phyloP scores from a whole-genome alignment of 2,113 vertebrate genomes.

The Oncorhynchus kisutch region DNA sequence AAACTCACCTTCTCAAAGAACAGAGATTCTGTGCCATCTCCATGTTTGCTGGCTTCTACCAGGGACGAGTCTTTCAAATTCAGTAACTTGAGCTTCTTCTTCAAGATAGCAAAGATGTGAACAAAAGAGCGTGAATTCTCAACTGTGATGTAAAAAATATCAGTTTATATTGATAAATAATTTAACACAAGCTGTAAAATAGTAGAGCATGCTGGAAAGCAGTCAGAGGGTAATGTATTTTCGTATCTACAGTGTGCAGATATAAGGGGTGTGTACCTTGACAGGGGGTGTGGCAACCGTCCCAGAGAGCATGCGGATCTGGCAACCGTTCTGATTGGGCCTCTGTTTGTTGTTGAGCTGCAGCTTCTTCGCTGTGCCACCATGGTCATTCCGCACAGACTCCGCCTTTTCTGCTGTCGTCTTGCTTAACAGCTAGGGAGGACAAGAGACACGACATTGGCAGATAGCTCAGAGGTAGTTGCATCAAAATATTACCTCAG shows the following conservation, averaged over 20 bases:
- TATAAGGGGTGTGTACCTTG: constrained; percentile 74
- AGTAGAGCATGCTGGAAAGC: neutral
- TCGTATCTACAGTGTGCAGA: too few species aligned
- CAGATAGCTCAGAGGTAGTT: too few species aligned
- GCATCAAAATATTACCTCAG: too few species aligned
- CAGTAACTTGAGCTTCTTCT: constrained; percentile 96
- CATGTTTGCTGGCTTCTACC: constrained; percentile 88
- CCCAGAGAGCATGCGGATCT: constrained; percentile 86
- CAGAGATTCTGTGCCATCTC: constrained; percentile 92
- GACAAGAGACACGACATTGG: neutral
- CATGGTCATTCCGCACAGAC: constrained; percentile 94
- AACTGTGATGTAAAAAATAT: neutral
- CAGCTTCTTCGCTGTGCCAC: constrained; percentile 93
- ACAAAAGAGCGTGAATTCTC: neutral
- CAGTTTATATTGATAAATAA: neutral
- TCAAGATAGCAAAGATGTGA: constrained; percentile 32
- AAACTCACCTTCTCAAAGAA: constrained; percentile 97
- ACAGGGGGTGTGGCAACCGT: constrained; percentile 83
- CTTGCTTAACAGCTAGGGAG: constrained; percentile 86
- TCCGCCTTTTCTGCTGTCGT: constrained; percentile 92
- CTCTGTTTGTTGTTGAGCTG: constrained; percentile 93
- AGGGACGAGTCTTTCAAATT: constrained; percentile 84
- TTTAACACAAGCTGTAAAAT: neutral
- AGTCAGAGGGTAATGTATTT: too few species aligned
- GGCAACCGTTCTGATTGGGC: constrained; percentile 93